Conservation (phyloP, 2,888 invertebrate genomes). For the Sinhomidia bicolor region DNA sequence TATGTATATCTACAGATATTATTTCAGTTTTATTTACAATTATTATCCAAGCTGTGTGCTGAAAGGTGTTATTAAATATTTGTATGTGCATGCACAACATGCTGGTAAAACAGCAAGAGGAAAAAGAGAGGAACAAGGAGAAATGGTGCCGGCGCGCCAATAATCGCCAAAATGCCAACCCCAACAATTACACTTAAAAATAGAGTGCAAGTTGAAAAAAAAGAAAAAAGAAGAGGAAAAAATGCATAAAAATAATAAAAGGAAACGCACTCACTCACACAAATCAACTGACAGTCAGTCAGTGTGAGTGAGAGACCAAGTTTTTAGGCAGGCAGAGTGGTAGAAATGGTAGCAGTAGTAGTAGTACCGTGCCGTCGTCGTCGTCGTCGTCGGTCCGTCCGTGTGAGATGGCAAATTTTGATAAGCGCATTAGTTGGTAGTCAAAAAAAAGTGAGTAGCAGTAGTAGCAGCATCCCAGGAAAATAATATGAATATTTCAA, state of each 20-base stretch:
- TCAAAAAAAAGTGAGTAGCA: too few relatives aligned
- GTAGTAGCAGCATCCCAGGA: neutral
- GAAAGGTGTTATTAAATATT: slow-evolving; percentile 63
- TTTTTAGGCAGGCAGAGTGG: too few relatives aligned
- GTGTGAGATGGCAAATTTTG: slow-evolving; percentile 24
- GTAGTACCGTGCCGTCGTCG: too few relatives aligned
- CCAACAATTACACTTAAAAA: slow-evolving; percentile 64
- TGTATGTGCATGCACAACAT: slow-evolving; percentile 56
- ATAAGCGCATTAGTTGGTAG: neutral
- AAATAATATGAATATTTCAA: too few relatives aligned
- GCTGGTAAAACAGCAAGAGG: neutral
- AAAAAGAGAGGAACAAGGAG: neutral
- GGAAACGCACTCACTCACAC: too few relatives aligned
- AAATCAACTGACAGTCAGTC: too few relatives aligned
- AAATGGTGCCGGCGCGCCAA: slow-evolving; percentile 62
- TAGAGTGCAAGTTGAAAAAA: too few relatives aligned
- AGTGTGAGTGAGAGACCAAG: too few relatives aligned
- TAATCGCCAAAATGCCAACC: slow-evolving; percentile 50
- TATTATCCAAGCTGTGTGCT: neutral
- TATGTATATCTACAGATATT: too few relatives aligned
- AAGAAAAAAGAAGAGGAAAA: neutral
- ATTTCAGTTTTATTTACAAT: slow-evolving; percentile 15
- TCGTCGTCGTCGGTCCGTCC: too few relatives aligned
- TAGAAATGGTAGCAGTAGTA: too few relatives aligned
- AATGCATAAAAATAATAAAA: slow-evolving; percentile 15